Evolutionary conservation across 2,113 vertebrate species (phyloP).

Genomic region (Rana temporaria): DNA sequence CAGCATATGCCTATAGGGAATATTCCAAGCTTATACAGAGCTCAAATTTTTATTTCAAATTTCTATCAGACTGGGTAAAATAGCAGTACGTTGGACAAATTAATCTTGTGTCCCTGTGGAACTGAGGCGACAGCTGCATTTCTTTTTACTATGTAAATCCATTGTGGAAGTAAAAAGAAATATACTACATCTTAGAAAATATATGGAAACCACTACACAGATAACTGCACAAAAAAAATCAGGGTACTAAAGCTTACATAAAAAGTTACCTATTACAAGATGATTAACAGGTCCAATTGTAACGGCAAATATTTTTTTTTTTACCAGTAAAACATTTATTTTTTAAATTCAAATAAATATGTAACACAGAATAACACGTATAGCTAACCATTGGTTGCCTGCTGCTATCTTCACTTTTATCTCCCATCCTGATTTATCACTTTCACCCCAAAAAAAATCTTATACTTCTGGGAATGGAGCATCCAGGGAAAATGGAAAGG

Average conservation of each 20-base stretch:
- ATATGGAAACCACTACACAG: neutral
- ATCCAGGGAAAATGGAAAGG: no score
- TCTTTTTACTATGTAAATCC: neutral
- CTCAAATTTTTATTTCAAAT: conserved; percentile 23
- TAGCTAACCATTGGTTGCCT: no score
- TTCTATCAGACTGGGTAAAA: conserved; percentile 34
- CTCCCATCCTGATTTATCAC: no score
- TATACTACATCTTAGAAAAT: neutral
- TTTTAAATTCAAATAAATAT: no score
- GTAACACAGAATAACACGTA: no score
- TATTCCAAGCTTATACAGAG: conserved; percentile 13
- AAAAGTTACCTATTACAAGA: no score
- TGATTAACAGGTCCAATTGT: no score
- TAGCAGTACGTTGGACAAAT: conserved; percentile 34
- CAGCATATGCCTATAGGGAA: conserved; percentile 37
- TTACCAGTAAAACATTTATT: no score
- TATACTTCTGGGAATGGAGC: no score
- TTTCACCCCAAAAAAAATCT: no score
- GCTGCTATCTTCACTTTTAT: no score
- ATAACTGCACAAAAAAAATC: neutral
- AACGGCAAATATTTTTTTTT: no score
- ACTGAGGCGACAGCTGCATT: conserved; percentile 1
- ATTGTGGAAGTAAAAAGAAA: neutral
- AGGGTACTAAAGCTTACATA: neutral
- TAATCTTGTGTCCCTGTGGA: conserved; percentile 32